Evolutionary conservation across 2,797 vertebrate species (phyloP).

Genomic region (Pseudochromis fuscus): DNA sequence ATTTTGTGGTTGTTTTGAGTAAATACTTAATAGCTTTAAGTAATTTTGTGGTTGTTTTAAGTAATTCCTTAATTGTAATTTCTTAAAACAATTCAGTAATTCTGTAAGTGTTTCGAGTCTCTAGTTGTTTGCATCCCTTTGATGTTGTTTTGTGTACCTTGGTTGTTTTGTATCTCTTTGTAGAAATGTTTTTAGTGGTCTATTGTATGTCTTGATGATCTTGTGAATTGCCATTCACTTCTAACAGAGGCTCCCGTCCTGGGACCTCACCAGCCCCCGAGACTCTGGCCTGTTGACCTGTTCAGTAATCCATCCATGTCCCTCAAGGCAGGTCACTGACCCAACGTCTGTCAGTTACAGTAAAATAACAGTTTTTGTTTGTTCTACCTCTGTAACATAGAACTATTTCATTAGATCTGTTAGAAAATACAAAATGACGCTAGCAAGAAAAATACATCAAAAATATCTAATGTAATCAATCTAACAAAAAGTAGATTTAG

Average conservation of each 20-base stretch:
- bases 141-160: neutral
- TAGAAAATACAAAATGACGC: slow-evolving; percentile 6
- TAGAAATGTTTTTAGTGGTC: neutral
- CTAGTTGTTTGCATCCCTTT: neutral
- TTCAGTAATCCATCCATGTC: neutral
- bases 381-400: slow-evolving; percentile 4
- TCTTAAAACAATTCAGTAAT: too few relatives aligned
- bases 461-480: neutral
- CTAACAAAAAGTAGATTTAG: slow-evolving; percentile 8
- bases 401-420: neutral
- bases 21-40: neutral
- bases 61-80: too few relatives aligned
- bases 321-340: neutral
- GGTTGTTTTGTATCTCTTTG: neutral
- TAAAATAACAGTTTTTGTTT: neutral
- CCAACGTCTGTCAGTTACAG: neutral
- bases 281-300: neutral
- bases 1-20: neutral
- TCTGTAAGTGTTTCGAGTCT: neutral
- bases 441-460: neutral
- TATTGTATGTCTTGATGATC: too few relatives aligned
- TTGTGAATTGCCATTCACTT: too few relatives aligned
- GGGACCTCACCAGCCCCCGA: neutral
- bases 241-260: neutral
- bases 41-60: neutral